phyloP scores from a whole-genome alignment of 2,888 invertebrate genomes.

The Himalopsyche anomala region DNA sequence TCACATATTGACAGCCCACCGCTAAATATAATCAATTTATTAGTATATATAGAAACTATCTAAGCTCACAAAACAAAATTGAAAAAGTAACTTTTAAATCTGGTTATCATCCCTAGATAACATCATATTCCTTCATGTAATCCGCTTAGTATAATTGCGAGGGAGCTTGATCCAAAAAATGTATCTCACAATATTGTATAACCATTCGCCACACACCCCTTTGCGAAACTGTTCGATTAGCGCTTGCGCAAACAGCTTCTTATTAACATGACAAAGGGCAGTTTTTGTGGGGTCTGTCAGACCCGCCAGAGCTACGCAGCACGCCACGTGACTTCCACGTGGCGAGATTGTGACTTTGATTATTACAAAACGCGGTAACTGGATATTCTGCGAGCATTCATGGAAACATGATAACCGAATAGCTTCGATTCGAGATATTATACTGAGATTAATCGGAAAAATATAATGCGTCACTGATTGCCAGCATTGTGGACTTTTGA shows the following conservation, averaged over 20 bases:
- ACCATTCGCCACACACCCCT: neutral
- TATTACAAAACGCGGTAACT: conserved; percentile 30
- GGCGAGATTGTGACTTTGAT: conserved; percentile 24
- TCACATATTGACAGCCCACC: too few relatives aligned
- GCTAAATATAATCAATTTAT: too few relatives aligned
- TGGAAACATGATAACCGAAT: conserved; percentile 14
- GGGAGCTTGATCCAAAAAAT: neutral
- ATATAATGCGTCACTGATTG: too few relatives aligned
- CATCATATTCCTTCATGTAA: neutral
- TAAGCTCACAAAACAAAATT: too few relatives aligned
- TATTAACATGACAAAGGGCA: conserved; percentile 29
- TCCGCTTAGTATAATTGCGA: neutral
- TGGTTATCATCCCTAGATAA: neutral
- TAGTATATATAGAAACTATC: too few relatives aligned
- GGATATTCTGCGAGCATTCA: neutral
- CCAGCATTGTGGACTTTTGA: too few relatives aligned
- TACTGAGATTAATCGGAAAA: too few relatives aligned
- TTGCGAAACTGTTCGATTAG: neutral
- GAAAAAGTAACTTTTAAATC: too few relatives aligned
- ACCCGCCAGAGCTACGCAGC: neutral
- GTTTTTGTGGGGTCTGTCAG: conserved; percentile 15
- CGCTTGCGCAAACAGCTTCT: conserved; percentile 34
- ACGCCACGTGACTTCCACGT: conserved; percentile 26
- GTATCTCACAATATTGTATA: neutral
- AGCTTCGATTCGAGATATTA: neutral